phyloP scores from a whole-genome alignment of 2,797 vertebrate species.

The Cetoscarus ocellatus region DNA sequence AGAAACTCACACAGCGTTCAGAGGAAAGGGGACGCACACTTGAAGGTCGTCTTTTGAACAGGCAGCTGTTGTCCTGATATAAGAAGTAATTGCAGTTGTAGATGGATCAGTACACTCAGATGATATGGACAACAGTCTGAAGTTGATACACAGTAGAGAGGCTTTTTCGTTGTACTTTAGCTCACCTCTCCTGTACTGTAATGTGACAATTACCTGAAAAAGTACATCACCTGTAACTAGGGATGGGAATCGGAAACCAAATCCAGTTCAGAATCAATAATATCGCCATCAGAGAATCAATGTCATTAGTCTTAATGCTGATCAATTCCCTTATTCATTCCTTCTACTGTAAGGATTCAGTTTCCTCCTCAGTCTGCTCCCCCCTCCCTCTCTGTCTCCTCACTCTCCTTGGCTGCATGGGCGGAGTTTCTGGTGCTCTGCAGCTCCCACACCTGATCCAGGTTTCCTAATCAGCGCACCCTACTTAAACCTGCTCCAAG shows the following conservation, averaged over 20 bases:
- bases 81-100: background rate
- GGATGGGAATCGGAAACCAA: background rate
- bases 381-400: too few relatives aligned
- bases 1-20: conserved; percentile 3
- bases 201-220: background rate
- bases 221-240: background rate
- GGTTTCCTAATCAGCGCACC: too few relatives aligned
- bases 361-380: too few relatives aligned
- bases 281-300: too few relatives aligned
- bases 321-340: too few relatives aligned
- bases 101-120: background rate
- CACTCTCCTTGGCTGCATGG: too few relatives aligned
- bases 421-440: too few relatives aligned
- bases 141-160: background rate
- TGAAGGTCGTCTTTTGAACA: conserved; percentile 12
- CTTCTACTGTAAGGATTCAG: too few relatives aligned
- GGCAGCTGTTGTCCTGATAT: background rate
- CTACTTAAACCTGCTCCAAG: too few relatives aligned
- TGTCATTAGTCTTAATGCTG: too few relatives aligned
- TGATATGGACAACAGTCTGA: background rate
- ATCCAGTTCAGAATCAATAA: too few relatives aligned
- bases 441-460: too few relatives aligned
- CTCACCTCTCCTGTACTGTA: background rate
- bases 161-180: background rate
- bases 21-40: background rate